A percentile compares a stretch with the other conserved stretches of the same genome.
phyloP scores from a whole-genome alignment of 2,797 vertebrate genomes.

The Pantherophis vulpinus region DNA sequence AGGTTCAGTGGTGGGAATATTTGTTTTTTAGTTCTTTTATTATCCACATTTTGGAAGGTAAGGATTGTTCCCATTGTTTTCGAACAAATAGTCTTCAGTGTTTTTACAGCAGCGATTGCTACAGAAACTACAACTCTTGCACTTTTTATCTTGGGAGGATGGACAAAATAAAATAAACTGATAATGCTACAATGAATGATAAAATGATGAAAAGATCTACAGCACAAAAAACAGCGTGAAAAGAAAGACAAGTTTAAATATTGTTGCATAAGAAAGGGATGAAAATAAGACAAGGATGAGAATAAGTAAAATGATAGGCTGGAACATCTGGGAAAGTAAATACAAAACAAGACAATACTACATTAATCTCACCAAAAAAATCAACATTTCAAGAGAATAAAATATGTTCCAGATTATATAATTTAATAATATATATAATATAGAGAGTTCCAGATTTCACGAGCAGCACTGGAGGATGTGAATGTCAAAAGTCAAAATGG shows the following conservation, averaged over 20 bases:
- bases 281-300: constrained; percentile 99
- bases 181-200: constrained; percentile 76
- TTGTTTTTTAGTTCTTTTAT: constrained; percentile 27
- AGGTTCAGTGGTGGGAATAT: constrained; percentile 38
- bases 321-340: constrained; percentile 95
- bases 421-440: not conserved
- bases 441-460: not conserved
- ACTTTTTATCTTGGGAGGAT: constrained; percentile 86
- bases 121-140: constrained; percentile 84
- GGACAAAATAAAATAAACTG: constrained; percentile 82
- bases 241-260: constrained; percentile 99
- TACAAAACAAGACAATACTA: constrained; percentile 75
- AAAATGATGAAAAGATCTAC: constrained; percentile 77
- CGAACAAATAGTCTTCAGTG: constrained; percentile 78
- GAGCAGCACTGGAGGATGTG: not conserved
- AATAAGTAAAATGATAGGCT: constrained; percentile 99
- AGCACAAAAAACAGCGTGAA: constrained; percentile 99
- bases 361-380: constrained; percentile 68
- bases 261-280: constrained; percentile 97
- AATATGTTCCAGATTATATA: not conserved
- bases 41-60: constrained; percentile 38
- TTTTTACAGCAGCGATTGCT: constrained; percentile 79
- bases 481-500: not conserved
- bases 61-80: constrained; percentile 47
- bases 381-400: constrained; percentile 43